Base-by-base conservation (phyloP, 1,140 invertebrate genomes). In the Pseudoatta argentina region DNA sequence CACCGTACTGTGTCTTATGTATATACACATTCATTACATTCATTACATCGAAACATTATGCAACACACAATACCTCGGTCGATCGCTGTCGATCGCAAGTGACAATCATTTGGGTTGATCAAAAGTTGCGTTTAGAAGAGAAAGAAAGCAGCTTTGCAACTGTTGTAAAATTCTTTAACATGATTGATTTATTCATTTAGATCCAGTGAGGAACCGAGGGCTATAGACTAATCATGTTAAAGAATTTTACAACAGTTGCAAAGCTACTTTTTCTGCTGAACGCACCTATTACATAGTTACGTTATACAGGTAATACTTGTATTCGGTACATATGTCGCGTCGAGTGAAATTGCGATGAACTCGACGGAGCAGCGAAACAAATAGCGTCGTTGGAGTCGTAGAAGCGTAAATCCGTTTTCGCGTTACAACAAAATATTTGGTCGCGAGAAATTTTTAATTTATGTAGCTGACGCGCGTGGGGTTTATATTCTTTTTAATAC, bases 381-480 rank as follows among this genome's bases (percentile, higher is more conserved):
- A 48, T 48, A 73, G 79, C 55, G 18, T 66, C 73, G 73, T 82
- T 34, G 53, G 57, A 73, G 24, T 71, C 30, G 66, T 2, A 55
- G n/a, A 24, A 27, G 21, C 21, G 59, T 39, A 27, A 51, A 55
- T 81, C n/a, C 69, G 55, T 63, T 75, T 51, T 61, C 79, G 61
- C 44, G 51, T 48, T 30, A 83, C 39, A 14, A 75, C 34, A 59
- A 61, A 55, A 72, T 82, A 82, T 82, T 73, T 59, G 79, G 53
- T 30, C 69, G 14, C 30, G 24, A 75, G 39, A 34, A 48, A 83
- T 83, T 73, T 83, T 83, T 61, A 61, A 83, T 83, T 83, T 73
- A 73, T 83, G 69, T 73, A 24, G 24, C 69, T 61, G 63, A 57
- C 77, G 78, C 78, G 27, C 55, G n/a, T 57, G 7, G 24, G 14